A percentile compares a stretch with the other conserved stretches of the same genome.
These are phyloP conservation scores for Rutilus rutilus DNA, from an alignment of 2,113 vertebrate genomes.

Conservation along the genomic window DNA sequence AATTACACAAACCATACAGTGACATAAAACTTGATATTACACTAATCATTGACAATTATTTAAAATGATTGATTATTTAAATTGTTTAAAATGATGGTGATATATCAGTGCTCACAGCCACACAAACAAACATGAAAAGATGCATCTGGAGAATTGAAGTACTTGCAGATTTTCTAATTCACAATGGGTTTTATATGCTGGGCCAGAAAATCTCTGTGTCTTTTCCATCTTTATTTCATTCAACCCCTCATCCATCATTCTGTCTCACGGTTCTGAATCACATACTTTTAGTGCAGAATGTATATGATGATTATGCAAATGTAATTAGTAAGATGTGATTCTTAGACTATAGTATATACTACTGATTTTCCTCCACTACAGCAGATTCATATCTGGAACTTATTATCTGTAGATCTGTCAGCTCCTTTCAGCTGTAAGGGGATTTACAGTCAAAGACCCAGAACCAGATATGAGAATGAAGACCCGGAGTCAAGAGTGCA, in stretches of 20 bases:
- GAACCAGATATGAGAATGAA: too few species aligned
- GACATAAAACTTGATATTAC: background rate
- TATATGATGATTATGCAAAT: background rate
- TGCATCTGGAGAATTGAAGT: background rate
- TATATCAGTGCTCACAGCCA: too few species aligned
- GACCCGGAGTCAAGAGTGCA: too few species aligned
- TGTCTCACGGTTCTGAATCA: background rate
- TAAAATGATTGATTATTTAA: background rate
- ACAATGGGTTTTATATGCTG: background rate
- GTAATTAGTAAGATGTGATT: background rate
- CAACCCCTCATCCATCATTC: constrained; percentile 7
- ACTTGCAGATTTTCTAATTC: constrained; percentile 8
- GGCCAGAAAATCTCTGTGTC: background rate
- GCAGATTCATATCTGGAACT: background rate
- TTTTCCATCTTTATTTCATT: constrained; percentile 20
- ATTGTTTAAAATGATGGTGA: constrained; percentile 1
- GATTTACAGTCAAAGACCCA: too few species aligned
- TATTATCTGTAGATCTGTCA: background rate
- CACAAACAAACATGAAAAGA: background rate
- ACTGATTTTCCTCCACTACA: background rate
- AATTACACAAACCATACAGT: background rate
- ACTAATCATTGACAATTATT: background rate
- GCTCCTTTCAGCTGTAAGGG: background rate
- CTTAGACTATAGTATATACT: background rate
- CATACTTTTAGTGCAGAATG: background rate